These are phyloP conservation scores for Teleogryllus oceanicus DNA, from an alignment of 2,888 invertebrate species.

Conservation along the genomic window DNA sequence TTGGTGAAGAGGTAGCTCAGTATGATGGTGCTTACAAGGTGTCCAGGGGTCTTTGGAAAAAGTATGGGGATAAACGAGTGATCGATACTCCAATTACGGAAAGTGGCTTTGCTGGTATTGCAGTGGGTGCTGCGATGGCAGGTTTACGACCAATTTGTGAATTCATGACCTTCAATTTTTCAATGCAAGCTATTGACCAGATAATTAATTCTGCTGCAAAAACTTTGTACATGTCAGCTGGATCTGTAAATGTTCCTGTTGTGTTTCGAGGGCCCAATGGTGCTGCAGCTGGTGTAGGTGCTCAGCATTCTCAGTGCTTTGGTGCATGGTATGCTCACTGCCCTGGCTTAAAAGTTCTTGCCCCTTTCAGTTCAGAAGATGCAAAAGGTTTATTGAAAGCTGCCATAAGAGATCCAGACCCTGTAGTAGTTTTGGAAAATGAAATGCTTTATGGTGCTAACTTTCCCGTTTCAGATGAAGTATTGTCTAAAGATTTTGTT, in stretches of 20 bases:
- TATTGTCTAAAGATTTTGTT: slow-evolving; percentile 80
- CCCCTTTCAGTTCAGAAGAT: slow-evolving; percentile 92
- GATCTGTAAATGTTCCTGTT: slow-evolving; percentile 70
- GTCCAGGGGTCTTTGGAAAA: slow-evolving; percentile 92
- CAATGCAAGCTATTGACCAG: slow-evolving; percentile 98
- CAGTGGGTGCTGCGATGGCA: slow-evolving; percentile 89
- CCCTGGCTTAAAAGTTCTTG: slow-evolving; percentile 87
- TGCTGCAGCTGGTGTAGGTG: slow-evolving; percentile 89
- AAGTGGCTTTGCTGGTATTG: slow-evolving; percentile 93
- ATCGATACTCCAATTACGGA: slow-evolving; percentile 99
- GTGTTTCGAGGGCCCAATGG: slow-evolving; percentile 99
- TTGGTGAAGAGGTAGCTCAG: slow-evolving; percentile 98
- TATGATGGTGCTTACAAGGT: slow-evolving; percentile 99
- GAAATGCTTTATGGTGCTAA: slow-evolving; percentile 87
- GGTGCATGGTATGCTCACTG: slow-evolving; percentile 96
- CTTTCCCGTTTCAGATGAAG: slow-evolving; percentile 88
- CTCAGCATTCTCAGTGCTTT: slow-evolving; percentile 98
- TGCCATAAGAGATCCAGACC: slow-evolving; percentile 92
- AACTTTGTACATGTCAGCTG: slow-evolving; percentile 96
- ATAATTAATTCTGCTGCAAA: slow-evolving; percentile 96
- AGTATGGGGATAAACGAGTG: slow-evolving; percentile 94
- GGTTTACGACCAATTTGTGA: slow-evolving; percentile 91
- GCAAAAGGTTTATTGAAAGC: slow-evolving; percentile 88
- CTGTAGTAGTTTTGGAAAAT: slow-evolving; percentile 92
- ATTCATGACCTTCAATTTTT: slow-evolving; percentile 98